Percentiles rank a stretch among this genome's conserved stretches.
Evolutionary conservation across 92 coral and sea anemone genomes (phyloP).

Genomic region (Porites evermanni): DNA sequence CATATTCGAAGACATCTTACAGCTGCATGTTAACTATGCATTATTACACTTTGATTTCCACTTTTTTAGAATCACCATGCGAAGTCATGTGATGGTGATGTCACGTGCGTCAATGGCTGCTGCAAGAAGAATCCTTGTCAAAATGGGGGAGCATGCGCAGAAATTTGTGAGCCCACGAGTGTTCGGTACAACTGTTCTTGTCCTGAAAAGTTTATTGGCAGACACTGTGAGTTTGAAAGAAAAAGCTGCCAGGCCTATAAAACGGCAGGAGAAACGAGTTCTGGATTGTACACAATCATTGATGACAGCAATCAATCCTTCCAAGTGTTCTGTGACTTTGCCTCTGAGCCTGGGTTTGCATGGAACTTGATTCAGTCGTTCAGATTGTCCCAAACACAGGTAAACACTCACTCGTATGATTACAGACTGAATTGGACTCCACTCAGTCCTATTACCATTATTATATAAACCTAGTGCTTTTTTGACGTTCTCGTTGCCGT

Average conservation of each 20-base stretch:
- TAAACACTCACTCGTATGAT: no score
- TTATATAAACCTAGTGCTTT: no score
- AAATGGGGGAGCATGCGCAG: neutral
- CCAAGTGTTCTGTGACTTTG: neutral
- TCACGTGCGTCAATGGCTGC: neutral
- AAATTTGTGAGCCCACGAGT: neutral
- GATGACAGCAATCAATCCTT: neutral
- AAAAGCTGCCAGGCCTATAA: neutral
- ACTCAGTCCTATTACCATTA: no score
- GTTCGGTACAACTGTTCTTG: neutral
- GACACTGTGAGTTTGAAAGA: neutral
- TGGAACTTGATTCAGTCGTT: neutral
- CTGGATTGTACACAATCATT: neutral
- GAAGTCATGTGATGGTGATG: neutral
- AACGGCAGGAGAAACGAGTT: neutral
- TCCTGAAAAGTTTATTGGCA: neutral
- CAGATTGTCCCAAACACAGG: no score
- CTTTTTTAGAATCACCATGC: neutral
- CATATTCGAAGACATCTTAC: no score
- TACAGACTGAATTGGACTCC: no score
- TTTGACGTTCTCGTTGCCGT: no score
- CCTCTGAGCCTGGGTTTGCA: neutral
- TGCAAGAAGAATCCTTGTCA: neutral
- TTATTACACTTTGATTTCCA: no score
- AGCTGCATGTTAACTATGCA: no score